These are phyloP conservation scores for Chrysolina haemoptera DNA, from an alignment of 2,888 invertebrate genomes.

Conservation along the genomic window DNA sequence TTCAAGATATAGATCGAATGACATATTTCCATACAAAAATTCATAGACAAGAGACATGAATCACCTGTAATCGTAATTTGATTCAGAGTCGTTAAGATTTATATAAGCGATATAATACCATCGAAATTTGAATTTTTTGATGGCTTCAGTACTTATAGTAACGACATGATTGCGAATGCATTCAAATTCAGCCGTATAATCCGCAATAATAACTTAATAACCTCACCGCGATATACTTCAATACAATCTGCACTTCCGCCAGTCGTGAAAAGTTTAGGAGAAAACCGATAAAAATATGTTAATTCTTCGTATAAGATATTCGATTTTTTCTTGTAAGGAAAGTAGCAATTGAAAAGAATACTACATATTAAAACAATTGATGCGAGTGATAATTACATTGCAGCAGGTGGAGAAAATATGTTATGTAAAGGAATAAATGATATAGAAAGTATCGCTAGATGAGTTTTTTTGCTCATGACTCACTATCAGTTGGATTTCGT, in stretches of 20 bases:
- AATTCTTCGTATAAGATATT: constrained; percentile 9
- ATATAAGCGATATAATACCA: not conserved
- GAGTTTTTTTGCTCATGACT: too few species aligned
- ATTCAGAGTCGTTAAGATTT: constrained; percentile 33
- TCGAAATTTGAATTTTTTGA: not conserved
- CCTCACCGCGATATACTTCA: constrained; percentile 21
- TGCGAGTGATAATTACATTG: not conserved
- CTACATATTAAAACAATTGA: not conserved
- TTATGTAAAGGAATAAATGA: too few species aligned
- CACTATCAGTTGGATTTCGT: too few species aligned
- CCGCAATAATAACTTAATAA: constrained; percentile 29
- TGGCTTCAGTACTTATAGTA: not conserved
- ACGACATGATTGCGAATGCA: constrained; percentile 24
- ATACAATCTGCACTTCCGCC: constrained; percentile 26
- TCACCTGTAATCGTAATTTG: constrained; percentile 39
- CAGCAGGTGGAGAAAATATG: not conserved
- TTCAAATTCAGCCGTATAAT: constrained; percentile 22
- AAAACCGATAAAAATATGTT: constrained; percentile 35
- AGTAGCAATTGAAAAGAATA: not conserved
- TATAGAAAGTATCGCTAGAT: too few species aligned
- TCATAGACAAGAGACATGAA: constrained; percentile 38
- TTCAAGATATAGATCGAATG: too few species aligned
- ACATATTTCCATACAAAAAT: constrained; percentile 1
- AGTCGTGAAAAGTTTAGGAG: constrained; percentile 15
- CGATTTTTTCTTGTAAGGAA: not conserved